phyloP scores from a whole-genome alignment of 1,140 invertebrate species.

The Metopolophium dirhodum region DNA sequence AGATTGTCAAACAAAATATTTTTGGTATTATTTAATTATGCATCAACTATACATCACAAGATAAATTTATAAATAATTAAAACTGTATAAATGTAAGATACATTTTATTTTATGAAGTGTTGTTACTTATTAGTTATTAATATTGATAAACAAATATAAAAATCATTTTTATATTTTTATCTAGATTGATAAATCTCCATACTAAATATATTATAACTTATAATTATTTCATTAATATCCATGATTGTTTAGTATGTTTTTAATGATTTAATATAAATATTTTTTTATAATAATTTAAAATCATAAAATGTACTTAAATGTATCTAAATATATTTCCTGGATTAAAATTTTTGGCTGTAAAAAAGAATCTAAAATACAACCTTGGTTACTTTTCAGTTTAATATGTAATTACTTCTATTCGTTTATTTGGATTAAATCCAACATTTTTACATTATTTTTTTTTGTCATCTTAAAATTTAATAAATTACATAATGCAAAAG shows the following conservation, averaged over 20 bases:
- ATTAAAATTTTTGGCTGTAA: constrained; percentile 13
- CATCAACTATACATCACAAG: not conserved
- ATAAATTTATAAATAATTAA: not conserved
- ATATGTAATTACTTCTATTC: constrained; percentile 29
- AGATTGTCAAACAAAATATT: not conserved
- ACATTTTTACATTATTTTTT: not conserved
- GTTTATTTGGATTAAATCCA: constrained; percentile 36
- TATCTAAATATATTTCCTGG: not conserved
- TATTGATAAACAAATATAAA: not conserved
- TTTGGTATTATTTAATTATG: not conserved
- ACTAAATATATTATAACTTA: not conserved
- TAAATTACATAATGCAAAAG: not conserved
- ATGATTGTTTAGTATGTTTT: not conserved
- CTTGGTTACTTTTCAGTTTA: constrained; percentile 29
- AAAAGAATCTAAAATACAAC: not conserved
- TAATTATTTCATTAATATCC: not conserved
- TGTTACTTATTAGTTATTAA: not conserved
- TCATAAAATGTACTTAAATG: not conserved
- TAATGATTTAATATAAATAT: not conserved
- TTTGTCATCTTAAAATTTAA: constrained; percentile 16
- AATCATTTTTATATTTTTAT: too few relatives aligned
- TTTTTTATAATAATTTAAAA: not conserved
- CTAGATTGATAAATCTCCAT: too few relatives aligned
- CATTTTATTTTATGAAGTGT: not conserved
- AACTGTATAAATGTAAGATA: not conserved